Conservation (phyloP, 2,113 vertebrate genomes). For the Hydrolagus affinis region DNA sequence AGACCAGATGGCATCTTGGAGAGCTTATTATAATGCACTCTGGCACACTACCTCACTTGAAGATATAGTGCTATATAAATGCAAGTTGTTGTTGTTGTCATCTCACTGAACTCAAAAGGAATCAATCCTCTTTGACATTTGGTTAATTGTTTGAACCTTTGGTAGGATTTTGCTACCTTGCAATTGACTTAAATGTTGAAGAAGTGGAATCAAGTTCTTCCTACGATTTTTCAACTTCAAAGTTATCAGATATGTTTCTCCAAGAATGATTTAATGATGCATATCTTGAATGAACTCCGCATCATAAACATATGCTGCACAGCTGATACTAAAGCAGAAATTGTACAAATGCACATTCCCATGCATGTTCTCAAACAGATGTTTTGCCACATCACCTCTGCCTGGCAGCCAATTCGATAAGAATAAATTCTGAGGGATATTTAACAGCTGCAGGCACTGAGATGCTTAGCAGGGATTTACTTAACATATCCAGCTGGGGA, state of each 20-base stretch:
- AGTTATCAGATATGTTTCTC: slow-evolving; percentile 13
- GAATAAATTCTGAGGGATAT: slow-evolving; percentile 36
- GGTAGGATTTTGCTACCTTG: background rate
- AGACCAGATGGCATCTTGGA: too few relatives aligned
- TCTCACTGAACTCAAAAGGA: slow-evolving; percentile 15
- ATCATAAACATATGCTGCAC: slow-evolving; percentile 40
- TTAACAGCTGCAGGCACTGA: slow-evolving; percentile 24
- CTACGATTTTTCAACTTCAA: slow-evolving; percentile 31
- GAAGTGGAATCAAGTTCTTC: background rate
- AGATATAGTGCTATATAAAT: too few relatives aligned
- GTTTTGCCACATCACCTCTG: slow-evolving; percentile 39
- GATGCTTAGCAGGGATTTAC: background rate
- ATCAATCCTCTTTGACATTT: background rate
- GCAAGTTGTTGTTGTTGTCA: too few relatives aligned
- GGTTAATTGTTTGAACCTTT: background rate
- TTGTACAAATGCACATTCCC: slow-evolving; percentile 40
- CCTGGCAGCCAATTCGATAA: slow-evolving; percentile 37
- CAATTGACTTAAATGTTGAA: background rate
- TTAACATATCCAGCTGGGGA: background rate
- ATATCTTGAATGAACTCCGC: slow-evolving; percentile 32
- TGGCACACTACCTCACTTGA: too few relatives aligned
- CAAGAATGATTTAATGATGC: slow-evolving; percentile 24
- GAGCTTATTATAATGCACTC: too few relatives aligned
- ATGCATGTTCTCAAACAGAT: slow-evolving; percentile 45
- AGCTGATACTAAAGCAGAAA: slow-evolving; percentile 42